Base-by-base conservation (phyloP, 2,113 vertebrate genomes). In the Podarcis raffonei region DNA sequence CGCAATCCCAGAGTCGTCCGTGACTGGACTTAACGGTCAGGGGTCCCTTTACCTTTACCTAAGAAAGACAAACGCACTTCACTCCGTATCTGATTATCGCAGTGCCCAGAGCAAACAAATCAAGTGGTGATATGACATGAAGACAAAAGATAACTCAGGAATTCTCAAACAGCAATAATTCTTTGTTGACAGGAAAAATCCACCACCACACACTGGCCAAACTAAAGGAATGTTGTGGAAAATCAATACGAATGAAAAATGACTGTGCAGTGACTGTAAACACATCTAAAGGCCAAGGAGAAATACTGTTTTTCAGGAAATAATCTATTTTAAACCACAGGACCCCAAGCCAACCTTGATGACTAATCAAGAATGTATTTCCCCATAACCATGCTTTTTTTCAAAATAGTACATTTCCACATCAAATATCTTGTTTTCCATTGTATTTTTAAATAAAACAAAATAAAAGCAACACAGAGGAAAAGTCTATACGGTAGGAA, bases 391-490 rank as follows among this genome's bases (percentile, higher is more conserved):
- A 2, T 72, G 77, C 42, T 30, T 85, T 65, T 65, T 23, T 81
- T 30, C 74, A 87, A 91, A 94, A 83, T 2, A 89, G 35, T 4
- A 79, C 2, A 1, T 83, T 89, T 91, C 83, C 88, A 92, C 53
- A 90, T n/a, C 82, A 72, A 91, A 79, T 32, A 81, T 78, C 27
- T 91, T 92, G 80, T 25, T 93, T 90, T 89, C 11, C 3, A 30
- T 84, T 80, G 75, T 89, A 37, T 83, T 81, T 91, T 81, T 37
- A 71, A 42, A 80, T 62, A 22, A 9, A 59, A 39, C 39, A 74
- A 22, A 4, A 85, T 77, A 39, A 66, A 80, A 83, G 59, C 18
- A 20, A 62, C 8, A 3, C 35, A 83, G 59, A 37, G 57, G 32
- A 57, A 42, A 72, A 78, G 75, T 92, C 76, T 65, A 85, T 69